A percentile compares a stretch with the other conserved stretches of the same genome.
These are phyloP conservation scores for Caenorhabditis latens DNA, from an alignment of 1,140 invertebrate species.

Conservation along the genomic window DNA sequence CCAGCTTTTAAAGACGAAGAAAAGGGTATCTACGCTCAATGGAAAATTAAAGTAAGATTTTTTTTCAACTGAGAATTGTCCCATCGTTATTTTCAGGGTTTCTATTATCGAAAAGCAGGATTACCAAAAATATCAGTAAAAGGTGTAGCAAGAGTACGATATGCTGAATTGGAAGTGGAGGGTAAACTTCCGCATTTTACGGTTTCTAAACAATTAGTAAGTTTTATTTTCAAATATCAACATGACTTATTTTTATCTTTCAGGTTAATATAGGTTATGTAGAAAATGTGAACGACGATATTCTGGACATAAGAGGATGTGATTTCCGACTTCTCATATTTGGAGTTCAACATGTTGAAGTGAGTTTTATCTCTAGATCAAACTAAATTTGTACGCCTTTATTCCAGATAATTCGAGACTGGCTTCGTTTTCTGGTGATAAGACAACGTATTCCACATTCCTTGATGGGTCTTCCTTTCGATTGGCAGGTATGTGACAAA, in stretches of 20 bases:
- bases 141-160: constrained; percentile 56
- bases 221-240: neutral
- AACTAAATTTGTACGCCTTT: neutral
- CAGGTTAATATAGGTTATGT: constrained; percentile 59
- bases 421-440: constrained; percentile 61
- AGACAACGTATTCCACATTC: constrained; percentile 62
- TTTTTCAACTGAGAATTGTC: neutral
- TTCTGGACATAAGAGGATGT: constrained; percentile 58
- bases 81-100: constrained; percentile 26
- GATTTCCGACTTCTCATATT: constrained; percentile 53
- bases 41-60: constrained; percentile 58
- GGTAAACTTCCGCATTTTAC: constrained; percentile 59
- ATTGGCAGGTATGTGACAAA: constrained; percentile 51
- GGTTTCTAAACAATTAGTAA: constrained; percentile 53
- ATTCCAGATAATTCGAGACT: constrained; percentile 61
- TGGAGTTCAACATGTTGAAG: constrained; percentile 58
- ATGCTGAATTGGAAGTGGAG: constrained; percentile 36
- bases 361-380: neutral
- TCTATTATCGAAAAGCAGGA: constrained; percentile 58
- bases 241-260: neutral
- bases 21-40: constrained; percentile 60
- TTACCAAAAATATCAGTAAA: constrained; percentile 53
- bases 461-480: constrained; percentile 58
- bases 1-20: constrained; percentile 61
- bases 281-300: constrained; percentile 53